Evolutionary conservation across 2,888 invertebrate genomes (phyloP).

Genomic region (Lucinisca nassula): DNA sequence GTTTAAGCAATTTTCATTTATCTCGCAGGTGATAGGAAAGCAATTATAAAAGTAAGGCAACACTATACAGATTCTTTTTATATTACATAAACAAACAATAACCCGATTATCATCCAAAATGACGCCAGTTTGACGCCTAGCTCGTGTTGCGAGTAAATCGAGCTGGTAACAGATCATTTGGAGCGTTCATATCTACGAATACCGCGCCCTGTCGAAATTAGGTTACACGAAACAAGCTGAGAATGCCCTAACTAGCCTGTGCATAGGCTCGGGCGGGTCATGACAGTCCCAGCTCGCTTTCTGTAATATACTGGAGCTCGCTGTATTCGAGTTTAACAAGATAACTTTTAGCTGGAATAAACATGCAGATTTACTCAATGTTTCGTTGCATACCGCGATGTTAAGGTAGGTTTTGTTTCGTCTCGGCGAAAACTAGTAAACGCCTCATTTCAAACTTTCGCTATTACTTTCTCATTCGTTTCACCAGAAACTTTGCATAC

Average conservation of each 20-base stretch:
- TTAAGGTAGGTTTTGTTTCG: background rate
- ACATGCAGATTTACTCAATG: no score
- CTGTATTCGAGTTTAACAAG: no score
- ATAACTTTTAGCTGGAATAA: no score
- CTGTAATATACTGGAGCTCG: no score
- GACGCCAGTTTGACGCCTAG: constrained; percentile 6
- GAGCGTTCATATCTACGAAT: background rate
- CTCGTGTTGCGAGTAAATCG: constrained; percentile 41
- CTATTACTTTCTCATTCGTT: constrained; percentile 48
- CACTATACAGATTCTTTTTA: background rate
- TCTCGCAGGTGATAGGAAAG: background rate
- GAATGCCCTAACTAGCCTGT: no score
- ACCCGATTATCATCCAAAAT: background rate
- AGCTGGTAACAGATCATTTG: constrained; percentile 3
- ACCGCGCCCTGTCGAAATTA: background rate
- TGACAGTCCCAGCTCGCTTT: no score
- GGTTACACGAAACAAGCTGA: no score
- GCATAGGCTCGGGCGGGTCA: no score
- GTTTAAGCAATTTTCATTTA: no score
- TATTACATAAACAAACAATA: constrained; percentile 13
- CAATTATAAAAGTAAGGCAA: background rate
- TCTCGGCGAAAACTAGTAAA: background rate
- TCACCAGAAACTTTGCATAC: constrained; percentile 2
- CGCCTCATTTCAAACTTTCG: constrained; percentile 45
- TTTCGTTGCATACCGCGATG: background rate